A percentile compares a stretch with the other conserved stretches of the same genome.
These are phyloP conservation scores for Engraulis encrasicolus DNA, from an alignment of 2,113 vertebrate genomes.

Conservation along the genomic window DNA sequence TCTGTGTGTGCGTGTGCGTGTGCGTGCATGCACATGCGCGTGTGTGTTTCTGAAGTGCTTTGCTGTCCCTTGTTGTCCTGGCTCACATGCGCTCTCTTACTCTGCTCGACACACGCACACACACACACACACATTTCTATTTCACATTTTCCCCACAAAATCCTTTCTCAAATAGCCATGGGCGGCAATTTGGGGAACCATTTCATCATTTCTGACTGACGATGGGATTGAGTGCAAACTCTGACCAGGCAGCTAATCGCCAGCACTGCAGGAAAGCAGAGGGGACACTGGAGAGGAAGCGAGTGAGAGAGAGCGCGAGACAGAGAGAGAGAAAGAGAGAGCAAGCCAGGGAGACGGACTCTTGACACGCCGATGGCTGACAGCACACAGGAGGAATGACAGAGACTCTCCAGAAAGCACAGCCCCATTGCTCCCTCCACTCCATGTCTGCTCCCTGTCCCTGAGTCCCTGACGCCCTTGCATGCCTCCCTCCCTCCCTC, in stretches of 20 bases:
- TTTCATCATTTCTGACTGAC: constrained; percentile 61
- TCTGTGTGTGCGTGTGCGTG: not conserved
- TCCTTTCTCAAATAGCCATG: constrained; percentile 40
- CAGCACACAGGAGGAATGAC: not conserved
- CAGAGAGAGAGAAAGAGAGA: not conserved
- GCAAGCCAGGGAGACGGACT: not conserved
- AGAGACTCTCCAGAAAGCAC: not conserved
- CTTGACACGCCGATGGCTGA: not conserved
- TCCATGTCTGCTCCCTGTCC: not conserved
- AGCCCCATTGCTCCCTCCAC: not conserved
- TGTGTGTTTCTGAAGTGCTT: constrained; percentile 33
- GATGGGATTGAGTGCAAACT: constrained; percentile 48
- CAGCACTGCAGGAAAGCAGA: constrained; percentile 36
- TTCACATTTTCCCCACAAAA: constrained; percentile 44
- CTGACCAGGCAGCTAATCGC: constrained; percentile 55
- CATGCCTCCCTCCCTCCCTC: too few species aligned
- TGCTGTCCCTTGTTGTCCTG: constrained; percentile 27
- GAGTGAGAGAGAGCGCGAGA: not conserved
- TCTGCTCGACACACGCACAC: constrained; percentile 4
- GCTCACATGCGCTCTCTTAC: not conserved
- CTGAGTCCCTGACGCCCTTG: too few species aligned
- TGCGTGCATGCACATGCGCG: constrained; percentile 22
- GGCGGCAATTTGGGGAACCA: constrained; percentile 56
- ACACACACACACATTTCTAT: constrained; percentile 23
- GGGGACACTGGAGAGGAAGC: constrained; percentile 18